Evolutionary conservation across 2,888 invertebrate species (phyloP).

Genomic region (Amphipoea oculea): DNA sequence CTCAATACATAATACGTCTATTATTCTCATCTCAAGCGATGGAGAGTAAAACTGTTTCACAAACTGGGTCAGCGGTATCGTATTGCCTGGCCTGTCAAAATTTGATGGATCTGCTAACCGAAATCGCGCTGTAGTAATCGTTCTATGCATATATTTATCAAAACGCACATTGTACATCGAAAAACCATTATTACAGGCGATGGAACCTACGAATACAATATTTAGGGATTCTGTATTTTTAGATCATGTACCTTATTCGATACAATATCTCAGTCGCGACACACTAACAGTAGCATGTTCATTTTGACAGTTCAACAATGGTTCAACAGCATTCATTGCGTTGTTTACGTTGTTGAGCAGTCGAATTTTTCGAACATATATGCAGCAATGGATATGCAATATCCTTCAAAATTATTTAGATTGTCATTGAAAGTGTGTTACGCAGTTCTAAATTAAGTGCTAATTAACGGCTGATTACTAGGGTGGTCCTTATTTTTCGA

Average conservation of each 20-base stretch:
- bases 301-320: no score
- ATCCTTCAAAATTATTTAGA: no score
- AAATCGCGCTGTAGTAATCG: slow-evolving; percentile 16
- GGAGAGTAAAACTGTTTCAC: slow-evolving; percentile 33
- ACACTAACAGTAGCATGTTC: not conserved
- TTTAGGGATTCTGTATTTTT: not conserved
- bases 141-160: slow-evolving; percentile 9
- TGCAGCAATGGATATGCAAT: no score
- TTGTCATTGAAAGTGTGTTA: not conserved
- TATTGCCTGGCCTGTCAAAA: slow-evolving; percentile 49
- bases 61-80: slow-evolving; percentile 62
- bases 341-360: no score
- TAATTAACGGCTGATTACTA: not conserved
- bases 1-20: slow-evolving; percentile 1
- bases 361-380: no score
- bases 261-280: not conserved
- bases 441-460: not conserved
- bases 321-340: no score
- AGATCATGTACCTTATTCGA: not conserved
- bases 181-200: slow-evolving; percentile 3
- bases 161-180: slow-evolving; percentile 28
- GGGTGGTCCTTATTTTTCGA: no score
- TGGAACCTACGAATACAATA: not conserved
- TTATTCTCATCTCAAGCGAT: slow-evolving; percentile 21
- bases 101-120: slow-evolving; percentile 57